Evolutionary conservation across 2,797 vertebrate species (phyloP).

Genomic region (Apodemus agrarius): DNA sequence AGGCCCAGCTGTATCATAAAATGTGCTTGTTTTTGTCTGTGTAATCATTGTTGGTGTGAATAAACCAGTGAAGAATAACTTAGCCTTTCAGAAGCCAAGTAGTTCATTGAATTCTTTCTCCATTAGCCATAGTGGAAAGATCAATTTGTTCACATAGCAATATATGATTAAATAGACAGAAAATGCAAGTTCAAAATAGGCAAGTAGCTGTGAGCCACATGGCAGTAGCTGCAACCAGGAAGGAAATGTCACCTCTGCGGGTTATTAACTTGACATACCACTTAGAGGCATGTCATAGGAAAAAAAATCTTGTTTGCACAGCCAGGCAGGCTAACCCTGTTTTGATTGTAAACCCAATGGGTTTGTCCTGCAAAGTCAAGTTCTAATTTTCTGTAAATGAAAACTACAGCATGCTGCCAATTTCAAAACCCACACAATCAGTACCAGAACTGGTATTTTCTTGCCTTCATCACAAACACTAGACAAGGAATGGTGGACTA

Average conservation of each 20-base stretch:
- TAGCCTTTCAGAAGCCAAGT: conserved; percentile 7
- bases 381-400: conserved; percentile 70
- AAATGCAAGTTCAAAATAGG: conserved; percentile 54
- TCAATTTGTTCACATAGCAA: neutral
- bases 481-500: conserved; percentile 56
- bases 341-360: conserved; percentile 72
- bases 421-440: conserved; percentile 64
- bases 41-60: conserved; percentile 28
- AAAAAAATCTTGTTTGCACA: conserved; percentile 68
- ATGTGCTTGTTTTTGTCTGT: conserved; percentile 23
- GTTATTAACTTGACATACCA: conserved; percentile 76
- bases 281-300: conserved; percentile 65
- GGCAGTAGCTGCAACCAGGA: conserved; percentile 47
- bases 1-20: conserved; percentile 5
- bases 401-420: conserved; percentile 51
- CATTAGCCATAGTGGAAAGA: conserved; percentile 19
- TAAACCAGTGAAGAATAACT: neutral
- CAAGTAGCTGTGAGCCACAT: conserved; percentile 53
- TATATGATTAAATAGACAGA: conserved; percentile 45
- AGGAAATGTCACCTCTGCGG: conserved; percentile 72
- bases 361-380: conserved; percentile 73
- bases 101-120: conserved; percentile 36
- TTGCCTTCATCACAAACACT: conserved; percentile 65
- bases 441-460: conserved; percentile 61
- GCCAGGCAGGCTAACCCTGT: conserved; percentile 58